These are phyloP conservation scores for Triplophysa yarkandensis DNA, from an alignment of 2,797 vertebrate species.

Conservation along the genomic window DNA sequence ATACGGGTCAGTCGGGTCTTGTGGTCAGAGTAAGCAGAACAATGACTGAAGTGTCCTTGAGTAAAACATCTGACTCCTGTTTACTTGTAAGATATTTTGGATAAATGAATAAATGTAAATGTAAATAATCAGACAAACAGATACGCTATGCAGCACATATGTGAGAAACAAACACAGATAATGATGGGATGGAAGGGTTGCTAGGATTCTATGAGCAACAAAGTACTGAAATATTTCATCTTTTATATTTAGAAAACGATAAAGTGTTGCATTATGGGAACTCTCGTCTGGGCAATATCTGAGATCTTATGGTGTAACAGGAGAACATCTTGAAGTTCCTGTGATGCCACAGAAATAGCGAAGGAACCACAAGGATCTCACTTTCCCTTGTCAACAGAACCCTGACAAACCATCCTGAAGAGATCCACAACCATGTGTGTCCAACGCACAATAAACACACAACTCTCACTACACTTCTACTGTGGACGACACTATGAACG, in stretches of 20 bases:
- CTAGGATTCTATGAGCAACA: not conserved
- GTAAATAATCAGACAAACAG: conserved; percentile 18
- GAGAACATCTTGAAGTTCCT: no score
- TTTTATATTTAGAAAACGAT: no score
- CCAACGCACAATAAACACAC: not conserved
- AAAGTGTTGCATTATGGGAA: no score
- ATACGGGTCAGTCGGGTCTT: no score
- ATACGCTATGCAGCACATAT: not conserved
- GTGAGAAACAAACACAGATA: not conserved
- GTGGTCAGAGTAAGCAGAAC: no score
- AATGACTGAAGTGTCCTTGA: no score
- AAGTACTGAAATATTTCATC: no score
- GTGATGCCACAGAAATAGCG: not conserved
- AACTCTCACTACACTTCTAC: not conserved
- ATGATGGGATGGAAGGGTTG: not conserved
- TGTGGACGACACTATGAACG: not conserved
- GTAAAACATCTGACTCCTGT: no score
- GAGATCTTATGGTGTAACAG: no score
- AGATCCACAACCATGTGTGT: not conserved
- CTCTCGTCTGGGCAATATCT: no score
- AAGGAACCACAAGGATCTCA: not conserved
- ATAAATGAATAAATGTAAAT: no score
- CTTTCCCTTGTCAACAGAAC: not conserved
- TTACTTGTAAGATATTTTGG: no score
- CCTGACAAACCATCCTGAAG: not conserved